Evolutionary conservation across 2,888 invertebrate genomes (phyloP), one percentile per base, ranked within the genome.

Genomic region (Galerucella nymphaeae): DNA sequence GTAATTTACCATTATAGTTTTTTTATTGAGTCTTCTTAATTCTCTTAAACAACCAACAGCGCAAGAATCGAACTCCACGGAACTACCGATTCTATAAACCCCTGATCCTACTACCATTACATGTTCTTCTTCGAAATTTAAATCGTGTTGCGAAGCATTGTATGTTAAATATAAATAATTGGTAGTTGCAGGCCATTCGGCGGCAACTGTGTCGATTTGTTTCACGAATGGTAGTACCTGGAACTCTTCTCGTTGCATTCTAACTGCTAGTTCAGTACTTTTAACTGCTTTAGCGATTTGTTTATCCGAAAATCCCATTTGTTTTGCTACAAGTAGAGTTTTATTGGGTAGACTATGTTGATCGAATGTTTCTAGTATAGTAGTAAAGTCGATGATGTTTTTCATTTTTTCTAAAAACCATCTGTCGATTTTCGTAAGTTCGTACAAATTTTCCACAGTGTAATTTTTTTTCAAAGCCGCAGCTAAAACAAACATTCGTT

Each of bases 41-140:
- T 99, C 98, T 71, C 96, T 90, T 61, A 99, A 89, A 84, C 99
- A 99, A 53, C 98, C 96, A 0, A 99, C 99, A 18, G 99, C 98
- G 85, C 99, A 99, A 95, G 98, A 99, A 88, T 99, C 99, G 86
- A 99, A 99, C 87, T 99, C 99, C 8, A 99, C 99, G 0, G 98
- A 99, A 84, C 98, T 96, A n/a, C 98, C 98, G 78, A 98, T 98
- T 71, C 98, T 91, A 83, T 98, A 98, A 1, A 98, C 98, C 8
- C 98, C 98, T 6, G 97, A 97, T 38, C 97, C 98, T 62, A 98
- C 91, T 2, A 98, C 98, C 92, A 97, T 95, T 0, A 90, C 92
- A 80, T 91, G 93, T 65, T 92, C 92, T 14, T 94, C 94, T 0
- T 92, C 91, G 80, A 95, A 96, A n/a, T 89, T 88, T 58, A 98